Percentiles rank a stretch among this genome's conserved stretches.
These are phyloP conservation scores for Platycnemis pennipes DNA, from an alignment of 2,888 invertebrate species.

Conservation along the genomic window DNA sequence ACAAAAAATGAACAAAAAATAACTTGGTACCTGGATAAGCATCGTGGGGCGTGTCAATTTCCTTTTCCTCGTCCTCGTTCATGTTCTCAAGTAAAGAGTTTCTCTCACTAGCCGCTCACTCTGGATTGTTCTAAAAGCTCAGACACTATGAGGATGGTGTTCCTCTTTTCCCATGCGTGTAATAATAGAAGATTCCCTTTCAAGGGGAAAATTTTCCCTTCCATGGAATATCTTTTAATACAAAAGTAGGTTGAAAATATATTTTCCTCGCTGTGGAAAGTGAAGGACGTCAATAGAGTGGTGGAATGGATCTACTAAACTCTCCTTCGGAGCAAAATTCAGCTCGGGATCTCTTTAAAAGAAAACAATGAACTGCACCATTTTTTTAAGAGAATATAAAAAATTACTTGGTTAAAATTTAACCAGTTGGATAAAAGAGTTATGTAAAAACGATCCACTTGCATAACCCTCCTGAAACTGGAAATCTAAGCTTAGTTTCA, in stretches of 20 bases:
- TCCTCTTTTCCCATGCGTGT: not conserved
- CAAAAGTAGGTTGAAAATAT: not conserved
- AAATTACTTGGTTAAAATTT: too few species aligned
- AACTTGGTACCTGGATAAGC: slow-evolving; percentile 9
- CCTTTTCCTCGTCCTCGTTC: not conserved
- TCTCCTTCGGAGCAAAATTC: not conserved
- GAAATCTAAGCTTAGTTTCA: too few species aligned
- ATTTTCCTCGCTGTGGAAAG: not conserved
- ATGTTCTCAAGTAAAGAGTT: not conserved
- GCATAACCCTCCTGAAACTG: too few species aligned
- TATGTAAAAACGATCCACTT: too few species aligned
- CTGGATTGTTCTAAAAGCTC: not conserved
- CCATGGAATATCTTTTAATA: not conserved
- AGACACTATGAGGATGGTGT: not conserved
- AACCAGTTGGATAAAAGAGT: too few species aligned
- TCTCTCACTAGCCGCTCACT: not conserved
- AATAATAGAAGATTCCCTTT: not conserved
- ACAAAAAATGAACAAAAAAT: not conserved
- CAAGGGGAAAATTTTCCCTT: not conserved
- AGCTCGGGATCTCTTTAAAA: not conserved
- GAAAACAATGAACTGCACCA: not conserved
- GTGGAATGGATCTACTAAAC: not conserved
- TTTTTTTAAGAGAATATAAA: too few species aligned
- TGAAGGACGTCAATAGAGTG: not conserved
- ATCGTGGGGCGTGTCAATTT: slow-evolving; percentile 29